These are phyloP conservation scores for Alcis repandata DNA, from an alignment of 2,888 invertebrate genomes.

Conservation along the genomic window DNA sequence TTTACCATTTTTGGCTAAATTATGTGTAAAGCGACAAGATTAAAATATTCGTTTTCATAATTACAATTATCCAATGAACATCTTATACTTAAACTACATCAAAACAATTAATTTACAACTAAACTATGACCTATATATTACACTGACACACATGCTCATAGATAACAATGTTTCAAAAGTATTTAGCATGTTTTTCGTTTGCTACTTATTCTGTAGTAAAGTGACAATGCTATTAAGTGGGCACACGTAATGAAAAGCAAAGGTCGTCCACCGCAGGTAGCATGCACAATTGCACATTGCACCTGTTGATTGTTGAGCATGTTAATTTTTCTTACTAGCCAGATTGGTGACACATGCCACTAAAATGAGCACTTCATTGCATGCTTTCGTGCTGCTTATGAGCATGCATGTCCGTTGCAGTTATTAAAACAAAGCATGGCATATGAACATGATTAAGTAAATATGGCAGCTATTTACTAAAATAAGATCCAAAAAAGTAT, in stretches of 20 bases:
- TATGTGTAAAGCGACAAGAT: constrained; percentile 7
- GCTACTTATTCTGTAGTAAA: too few relatives aligned
- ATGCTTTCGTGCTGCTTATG: background rate
- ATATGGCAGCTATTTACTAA: constrained; percentile 25
- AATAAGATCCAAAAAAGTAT: background rate
- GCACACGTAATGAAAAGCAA: background rate
- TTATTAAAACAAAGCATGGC: constrained; percentile 8
- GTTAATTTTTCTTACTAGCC: background rate
- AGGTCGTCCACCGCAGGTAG: background rate
- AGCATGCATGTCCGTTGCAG: background rate
- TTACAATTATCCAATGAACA: constrained; percentile 5
- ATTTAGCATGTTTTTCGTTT: too few relatives aligned
- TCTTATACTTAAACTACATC: background rate
- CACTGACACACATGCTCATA: constrained; percentile 1
- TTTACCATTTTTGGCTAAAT: constrained; percentile 11
- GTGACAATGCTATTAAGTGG: background rate
- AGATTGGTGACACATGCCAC: background rate
- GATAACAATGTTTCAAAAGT: background rate
- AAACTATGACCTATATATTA: background rate
- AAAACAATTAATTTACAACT: constrained; percentile 7
- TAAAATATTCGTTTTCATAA: constrained; percentile 1
- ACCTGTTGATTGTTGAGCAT: background rate
- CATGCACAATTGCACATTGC: background rate
- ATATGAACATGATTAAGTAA: constrained; percentile 23
- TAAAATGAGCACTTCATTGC: background rate